phyloP scores from a whole-genome alignment of 1,140 invertebrate genomes.

The Heliothis subflexa region DNA sequence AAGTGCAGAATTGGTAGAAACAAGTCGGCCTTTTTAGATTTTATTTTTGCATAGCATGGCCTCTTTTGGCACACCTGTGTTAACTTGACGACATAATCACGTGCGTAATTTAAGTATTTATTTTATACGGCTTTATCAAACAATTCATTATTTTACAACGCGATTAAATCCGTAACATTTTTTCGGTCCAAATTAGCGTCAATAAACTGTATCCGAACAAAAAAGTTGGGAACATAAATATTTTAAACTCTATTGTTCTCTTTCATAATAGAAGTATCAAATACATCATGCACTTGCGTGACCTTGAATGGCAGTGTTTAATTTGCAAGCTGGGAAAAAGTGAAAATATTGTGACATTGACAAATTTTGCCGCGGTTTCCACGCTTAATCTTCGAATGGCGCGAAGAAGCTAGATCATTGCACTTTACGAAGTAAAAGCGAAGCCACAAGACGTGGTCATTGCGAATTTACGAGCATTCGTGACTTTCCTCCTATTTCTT shows the following conservation, averaged over 20 bases:
- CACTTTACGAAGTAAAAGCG: constrained; percentile 13
- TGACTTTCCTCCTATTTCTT: neutral
- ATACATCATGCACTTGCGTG: constrained; percentile 4
- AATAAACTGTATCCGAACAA: neutral
- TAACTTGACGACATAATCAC: neutral
- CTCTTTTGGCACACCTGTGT: constrained; percentile 2
- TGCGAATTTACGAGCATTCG: neutral
- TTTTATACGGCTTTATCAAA: neutral
- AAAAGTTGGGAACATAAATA: constrained; percentile 15
- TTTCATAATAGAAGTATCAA: constrained; percentile 30
- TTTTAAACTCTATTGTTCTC: neutral
- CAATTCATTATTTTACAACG: neutral
- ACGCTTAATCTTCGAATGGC: constrained; percentile 7
- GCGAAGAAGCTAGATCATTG: constrained; percentile 17
- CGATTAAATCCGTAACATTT: neutral
- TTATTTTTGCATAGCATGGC: neutral
- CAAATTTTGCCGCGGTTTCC: constrained; percentile 3
- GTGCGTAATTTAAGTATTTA: neutral
- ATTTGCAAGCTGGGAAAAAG: constrained; percentile 31
- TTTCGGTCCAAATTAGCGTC: constrained; percentile 8
- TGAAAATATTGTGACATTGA: constrained; percentile 34
- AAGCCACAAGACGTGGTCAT: neutral
- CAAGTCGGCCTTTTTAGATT: neutral
- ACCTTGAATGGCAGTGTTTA: constrained; percentile 22
- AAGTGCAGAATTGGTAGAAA: neutral